These are phyloP conservation scores for Octopus sinensis DNA, from an alignment of 1,140 invertebrate species.

Conservation along the genomic window DNA sequence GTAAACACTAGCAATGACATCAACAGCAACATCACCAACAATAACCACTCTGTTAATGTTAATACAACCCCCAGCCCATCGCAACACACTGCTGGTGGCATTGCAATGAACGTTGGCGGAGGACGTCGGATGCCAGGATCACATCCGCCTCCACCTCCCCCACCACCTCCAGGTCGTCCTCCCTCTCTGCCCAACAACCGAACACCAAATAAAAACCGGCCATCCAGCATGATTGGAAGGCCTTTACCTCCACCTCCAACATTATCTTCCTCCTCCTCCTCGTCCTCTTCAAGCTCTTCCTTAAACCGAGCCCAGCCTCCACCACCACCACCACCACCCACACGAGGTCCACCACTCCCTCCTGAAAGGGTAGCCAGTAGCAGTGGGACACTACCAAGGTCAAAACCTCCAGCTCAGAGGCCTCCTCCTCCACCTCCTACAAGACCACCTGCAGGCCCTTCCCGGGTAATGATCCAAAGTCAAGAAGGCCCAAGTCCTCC, in stretches of 20 bases:
- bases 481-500: background rate
- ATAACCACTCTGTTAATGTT: background rate
- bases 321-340: background rate
- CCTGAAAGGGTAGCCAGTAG: background rate
- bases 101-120: background rate
- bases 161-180: background rate
- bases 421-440: conserved; percentile 4
- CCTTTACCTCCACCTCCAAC: background rate
- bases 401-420: background rate
- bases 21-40: conserved; percentile 6
- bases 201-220: background rate
- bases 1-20: background rate
- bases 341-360: background rate
- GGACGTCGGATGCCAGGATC: background rate
- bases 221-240: background rate
- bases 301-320: background rate
- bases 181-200: background rate
- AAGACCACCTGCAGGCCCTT: background rate
- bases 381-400: background rate
- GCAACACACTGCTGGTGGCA: background rate
- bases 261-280: background rate
- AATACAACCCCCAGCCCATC: background rate
- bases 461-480: background rate
- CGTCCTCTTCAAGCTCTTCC: background rate
- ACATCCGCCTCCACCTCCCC: background rate